Evolutionary conservation across 2,797 vertebrate species (phyloP), one percentile per base, ranked within the genome.

Genomic region (Gouania willdenowi): DNA sequence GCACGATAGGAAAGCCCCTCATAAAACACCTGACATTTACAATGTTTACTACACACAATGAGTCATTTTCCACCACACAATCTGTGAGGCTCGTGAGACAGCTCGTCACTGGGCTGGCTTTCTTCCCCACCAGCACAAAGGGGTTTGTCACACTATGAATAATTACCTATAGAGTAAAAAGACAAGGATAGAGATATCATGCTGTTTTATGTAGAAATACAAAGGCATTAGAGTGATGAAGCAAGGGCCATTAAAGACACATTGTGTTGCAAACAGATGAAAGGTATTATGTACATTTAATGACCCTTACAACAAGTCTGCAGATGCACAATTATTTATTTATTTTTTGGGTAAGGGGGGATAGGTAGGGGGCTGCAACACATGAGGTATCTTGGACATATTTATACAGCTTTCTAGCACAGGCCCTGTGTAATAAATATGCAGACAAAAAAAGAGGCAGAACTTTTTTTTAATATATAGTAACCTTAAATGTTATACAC

Each of bases 11-110:
- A 63, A 67, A 71, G 32, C 41, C 67, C 66, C 53, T 8, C 13
- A 15, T 11, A 47, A 58, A 40, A 26, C 51, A 19, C 24, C 32
- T 39, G 44, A 58, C 40, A 40, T 35, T 38, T 19, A 19, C 37
- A 24, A 10, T 70, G 66, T 77, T 71, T 71, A 73, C 55, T 56
- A 49, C 42, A 64, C 79, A 79, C 64, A 77, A 36, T 77, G 74
- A 81, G 56, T 80, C 63, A 75, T 68, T 70, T 73, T 75, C 45
- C 56, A 60, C 16, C 41, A 36, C 20, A 39, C 29, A 14, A 33
- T 66, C 58, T 43, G 19, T 19, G 45, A 51, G 53, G 74, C 57
- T 60, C 31, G 33, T 19, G 24, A 32, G 29, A 60, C 67, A 82
- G 72, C 55, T 75, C 66, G 64, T 50, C 43, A 32, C 20, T 66